Evolutionary conservation across 2,797 vertebrate species (phyloP).

Genomic region (Sebastiscus tertius): DNA sequence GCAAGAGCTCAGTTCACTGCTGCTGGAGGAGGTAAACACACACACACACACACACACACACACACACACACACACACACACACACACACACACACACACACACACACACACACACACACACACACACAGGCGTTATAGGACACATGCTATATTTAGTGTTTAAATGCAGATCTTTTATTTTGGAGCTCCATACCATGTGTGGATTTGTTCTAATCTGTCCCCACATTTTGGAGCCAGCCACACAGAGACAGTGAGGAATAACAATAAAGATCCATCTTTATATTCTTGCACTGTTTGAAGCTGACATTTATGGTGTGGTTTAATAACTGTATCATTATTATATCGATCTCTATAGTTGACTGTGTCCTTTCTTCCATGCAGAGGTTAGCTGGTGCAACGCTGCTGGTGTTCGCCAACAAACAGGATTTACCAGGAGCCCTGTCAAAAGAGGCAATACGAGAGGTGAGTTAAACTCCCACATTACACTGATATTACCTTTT

Average conservation of each 20-base stretch:
- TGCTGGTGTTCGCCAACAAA: slow-evolving; percentile 90
- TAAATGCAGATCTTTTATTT: not conserved
- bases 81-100: not conserved
- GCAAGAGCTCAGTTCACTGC: slow-evolving; percentile 84
- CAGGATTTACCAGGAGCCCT: slow-evolving; percentile 74
- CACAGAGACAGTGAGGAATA: not conserved
- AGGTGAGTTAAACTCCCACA: slow-evolving; percentile 25
- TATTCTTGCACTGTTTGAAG: not conserved
- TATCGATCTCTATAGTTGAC: not conserved
- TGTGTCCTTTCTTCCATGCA: slow-evolving; percentile 50
- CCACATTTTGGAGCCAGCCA: too few species aligned
- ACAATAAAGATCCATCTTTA: not conserved
- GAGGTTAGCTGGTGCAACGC: slow-evolving; percentile 90
- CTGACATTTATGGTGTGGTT: not conserved
- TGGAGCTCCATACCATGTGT: too few species aligned
- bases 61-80: not conserved
- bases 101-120: not conserved
- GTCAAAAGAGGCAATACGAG: slow-evolving; percentile 67
- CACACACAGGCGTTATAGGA: not conserved
- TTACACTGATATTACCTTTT: rapidly evolving
- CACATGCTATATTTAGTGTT: not conserved
- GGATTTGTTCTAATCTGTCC: too few species aligned
- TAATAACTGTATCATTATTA: not conserved
- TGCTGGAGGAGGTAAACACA: slow-evolving; percentile 87
- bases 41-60: not conserved